Percentiles rank a stretch among this genome's conserved stretches.
Evolutionary conservation across 1,140 invertebrate genomes (phyloP).

Genomic region (Aphelenchoides besseyi): DNA sequence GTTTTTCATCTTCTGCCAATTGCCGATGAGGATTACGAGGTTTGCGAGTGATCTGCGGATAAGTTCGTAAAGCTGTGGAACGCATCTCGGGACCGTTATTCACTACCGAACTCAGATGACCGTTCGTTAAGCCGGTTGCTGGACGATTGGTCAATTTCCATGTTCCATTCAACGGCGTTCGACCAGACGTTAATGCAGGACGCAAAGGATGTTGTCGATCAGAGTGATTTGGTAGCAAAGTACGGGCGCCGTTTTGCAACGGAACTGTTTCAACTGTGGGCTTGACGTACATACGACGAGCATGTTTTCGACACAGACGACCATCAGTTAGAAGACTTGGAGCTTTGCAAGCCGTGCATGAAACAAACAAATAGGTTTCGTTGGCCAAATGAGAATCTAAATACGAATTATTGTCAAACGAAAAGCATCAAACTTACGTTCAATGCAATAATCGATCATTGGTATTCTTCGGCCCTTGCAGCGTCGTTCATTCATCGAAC

Average conservation of each 20-base stretch:
- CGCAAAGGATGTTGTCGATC: neutral
- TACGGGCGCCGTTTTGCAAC: neutral
- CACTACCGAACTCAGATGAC: neutral
- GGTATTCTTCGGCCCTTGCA: neutral
- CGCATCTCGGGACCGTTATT: neutral
- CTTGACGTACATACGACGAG: neutral
- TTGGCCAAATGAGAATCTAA: constrained; percentile 9
- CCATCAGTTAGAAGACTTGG: neutral
- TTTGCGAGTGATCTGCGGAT: neutral
- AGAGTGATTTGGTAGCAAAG: neutral
- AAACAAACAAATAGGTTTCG: neutral
- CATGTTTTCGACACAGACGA: neutral
- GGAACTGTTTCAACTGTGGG: neutral
- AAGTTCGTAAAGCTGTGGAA: neutral
- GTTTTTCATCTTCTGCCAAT: neutral
- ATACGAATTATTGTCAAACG: constrained; percentile 8
- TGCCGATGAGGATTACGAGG: neutral
- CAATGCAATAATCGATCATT: constrained; percentile 15
- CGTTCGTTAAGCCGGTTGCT: neutral
- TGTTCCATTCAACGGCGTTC: neutral
- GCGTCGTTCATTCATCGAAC: neutral
- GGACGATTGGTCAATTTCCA: neutral
- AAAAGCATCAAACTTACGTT: constrained; percentile 19
- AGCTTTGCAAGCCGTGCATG: constrained; percentile 1
- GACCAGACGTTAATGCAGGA: neutral